Conservation (phyloP, 2,888 invertebrate species). For the Thera britannica region DNA sequence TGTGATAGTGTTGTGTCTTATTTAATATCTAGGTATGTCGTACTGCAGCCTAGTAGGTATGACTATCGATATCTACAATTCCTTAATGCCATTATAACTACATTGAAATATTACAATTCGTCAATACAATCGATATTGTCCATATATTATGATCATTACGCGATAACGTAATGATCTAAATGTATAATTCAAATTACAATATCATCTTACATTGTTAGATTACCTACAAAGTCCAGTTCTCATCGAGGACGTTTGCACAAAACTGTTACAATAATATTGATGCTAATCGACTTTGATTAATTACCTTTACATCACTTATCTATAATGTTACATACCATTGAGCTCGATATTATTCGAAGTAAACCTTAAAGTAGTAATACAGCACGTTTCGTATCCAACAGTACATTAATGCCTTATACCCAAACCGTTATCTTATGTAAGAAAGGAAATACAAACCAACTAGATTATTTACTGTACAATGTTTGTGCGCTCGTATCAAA, state of each 20-base stretch:
- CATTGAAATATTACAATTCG: slow-evolving; percentile 71
- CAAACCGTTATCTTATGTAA: slow-evolving; percentile 60
- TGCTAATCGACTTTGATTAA: slow-evolving; percentile 73
- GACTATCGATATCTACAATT: slow-evolving; percentile 76
- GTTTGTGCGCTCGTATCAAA: slow-evolving; percentile 82
- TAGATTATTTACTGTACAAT: slow-evolving; percentile 72
- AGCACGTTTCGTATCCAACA: slow-evolving; percentile 42
- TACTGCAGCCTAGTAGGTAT: slow-evolving; percentile 61
- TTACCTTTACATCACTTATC: slow-evolving; percentile 72
- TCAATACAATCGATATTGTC: slow-evolving; percentile 82
- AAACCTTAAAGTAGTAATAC: slow-evolving; percentile 65
- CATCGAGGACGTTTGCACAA: slow-evolving; percentile 76
- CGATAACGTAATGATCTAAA: slow-evolving; percentile 82
- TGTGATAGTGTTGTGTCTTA: slow-evolving; percentile 68
- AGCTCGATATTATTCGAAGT: slow-evolving; percentile 83
- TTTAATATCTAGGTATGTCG: slow-evolving; percentile 11
- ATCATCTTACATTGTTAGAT: slow-evolving; percentile 62
- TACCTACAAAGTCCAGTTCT: slow-evolving; percentile 75
- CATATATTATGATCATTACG: slow-evolving; percentile 79
- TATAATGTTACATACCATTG: slow-evolving; percentile 64
- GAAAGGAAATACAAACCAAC: slow-evolving; percentile 63
- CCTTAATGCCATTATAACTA: slow-evolving; percentile 69
- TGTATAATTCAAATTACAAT: slow-evolving; percentile 70
- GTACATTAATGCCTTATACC: slow-evolving; percentile 55
- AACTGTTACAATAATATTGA: slow-evolving; percentile 65